Conservation (phyloP, 2,797 vertebrate species). For the Rhinogobio ventralis region DNA sequence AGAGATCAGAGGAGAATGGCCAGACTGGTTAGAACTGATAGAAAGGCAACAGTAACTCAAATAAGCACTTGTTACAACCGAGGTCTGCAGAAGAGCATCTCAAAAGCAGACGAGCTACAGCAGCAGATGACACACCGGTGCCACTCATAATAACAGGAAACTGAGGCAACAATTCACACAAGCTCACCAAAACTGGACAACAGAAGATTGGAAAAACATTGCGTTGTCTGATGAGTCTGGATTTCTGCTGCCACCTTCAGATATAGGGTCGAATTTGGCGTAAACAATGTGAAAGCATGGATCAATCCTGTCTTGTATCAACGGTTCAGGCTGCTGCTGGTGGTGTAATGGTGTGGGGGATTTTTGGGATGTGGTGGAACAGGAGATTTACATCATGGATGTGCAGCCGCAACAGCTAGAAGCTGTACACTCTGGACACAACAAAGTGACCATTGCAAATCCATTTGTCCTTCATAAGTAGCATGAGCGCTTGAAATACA, state of each 20-base stretch:
- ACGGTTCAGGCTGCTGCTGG: not conserved
- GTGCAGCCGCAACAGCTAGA: too few relatives aligned
- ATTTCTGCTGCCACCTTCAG: slow-evolving; percentile 49
- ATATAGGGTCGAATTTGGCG: slow-evolving; percentile 47
- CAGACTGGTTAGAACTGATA: slow-evolving; percentile 1
- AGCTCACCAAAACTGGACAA: not conserved
- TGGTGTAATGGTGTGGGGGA: too few relatives aligned
- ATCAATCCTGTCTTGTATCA: slow-evolving; percentile 54
- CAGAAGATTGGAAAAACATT: not conserved
- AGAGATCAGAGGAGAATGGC: slow-evolving; percentile 55
- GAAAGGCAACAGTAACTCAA: not conserved
- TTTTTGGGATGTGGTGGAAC: too few relatives aligned
- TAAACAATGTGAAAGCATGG: slow-evolving; percentile 54
- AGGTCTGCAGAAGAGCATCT: not conserved
- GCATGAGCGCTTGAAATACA: too few relatives aligned
- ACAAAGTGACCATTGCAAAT: too few relatives aligned
- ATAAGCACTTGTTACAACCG: too few relatives aligned
- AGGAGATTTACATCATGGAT: too few relatives aligned
- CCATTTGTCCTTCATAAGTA: too few relatives aligned
- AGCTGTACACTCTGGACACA: too few relatives aligned
- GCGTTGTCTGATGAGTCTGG: too few relatives aligned
- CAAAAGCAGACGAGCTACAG: not conserved
- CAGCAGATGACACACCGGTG: not conserved
- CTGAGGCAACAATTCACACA: not conserved
- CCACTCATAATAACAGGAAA: not conserved